Conservation (phyloP, 2,888 invertebrate species). For the Phalera bucephala region DNA sequence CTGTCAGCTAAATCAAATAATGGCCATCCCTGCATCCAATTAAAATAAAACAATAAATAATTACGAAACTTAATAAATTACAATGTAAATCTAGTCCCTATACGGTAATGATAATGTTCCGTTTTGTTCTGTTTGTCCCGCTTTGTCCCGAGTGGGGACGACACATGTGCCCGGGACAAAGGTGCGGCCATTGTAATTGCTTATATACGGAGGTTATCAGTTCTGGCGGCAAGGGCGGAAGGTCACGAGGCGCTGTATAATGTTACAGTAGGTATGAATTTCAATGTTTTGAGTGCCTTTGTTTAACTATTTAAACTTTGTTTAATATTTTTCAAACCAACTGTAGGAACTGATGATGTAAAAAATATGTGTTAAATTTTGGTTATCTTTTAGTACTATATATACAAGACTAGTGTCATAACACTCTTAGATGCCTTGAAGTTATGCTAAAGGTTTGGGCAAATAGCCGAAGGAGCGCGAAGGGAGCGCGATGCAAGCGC, state of each 20-base stretch:
- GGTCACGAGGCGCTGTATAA: slow-evolving; percentile 1
- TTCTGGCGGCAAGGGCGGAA: slow-evolving; percentile 1
- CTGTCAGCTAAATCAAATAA: too few relatives aligned
- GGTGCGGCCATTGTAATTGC: slow-evolving; percentile 47
- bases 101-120: slow-evolving; percentile 27
- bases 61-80: slow-evolving; percentile 1
- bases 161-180: slow-evolving; percentile 41
- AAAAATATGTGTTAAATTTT: too few relatives aligned
- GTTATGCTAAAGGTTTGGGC: too few relatives aligned
- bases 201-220: slow-evolving; percentile 14
- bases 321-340: too few relatives aligned
- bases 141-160: slow-evolving; percentile 28
- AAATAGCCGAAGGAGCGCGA: too few relatives aligned
- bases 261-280: slow-evolving; percentile 1
- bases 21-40: too few relatives aligned
- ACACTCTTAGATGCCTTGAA: too few relatives aligned
- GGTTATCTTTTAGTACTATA: too few relatives aligned
- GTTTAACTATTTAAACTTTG: too few relatives aligned
- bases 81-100: slow-evolving; percentile 9
- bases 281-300: neutral
- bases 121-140: slow-evolving; percentile 26
- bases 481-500: too few relatives aligned
- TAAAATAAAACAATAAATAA: neutral
- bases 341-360: too few relatives aligned
- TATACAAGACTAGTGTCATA: too few relatives aligned